Evolutionary conservation across 2,113 vertebrate genomes (phyloP).

Genomic region (Sinosuthora webbiana): DNA sequence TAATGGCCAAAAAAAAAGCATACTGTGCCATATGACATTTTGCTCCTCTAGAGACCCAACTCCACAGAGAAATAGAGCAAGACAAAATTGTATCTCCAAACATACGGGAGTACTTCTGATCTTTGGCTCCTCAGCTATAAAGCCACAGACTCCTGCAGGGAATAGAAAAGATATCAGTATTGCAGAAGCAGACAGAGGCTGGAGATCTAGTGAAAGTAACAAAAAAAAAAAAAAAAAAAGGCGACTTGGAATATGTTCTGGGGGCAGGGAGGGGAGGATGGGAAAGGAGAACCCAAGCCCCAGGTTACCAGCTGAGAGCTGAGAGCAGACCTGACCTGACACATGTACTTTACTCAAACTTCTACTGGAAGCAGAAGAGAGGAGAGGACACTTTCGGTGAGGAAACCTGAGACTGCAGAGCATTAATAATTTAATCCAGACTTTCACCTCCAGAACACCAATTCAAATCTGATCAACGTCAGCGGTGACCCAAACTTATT

Average conservation of each 20-base stretch:
- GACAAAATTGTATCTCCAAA: background rate
- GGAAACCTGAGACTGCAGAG: background rate
- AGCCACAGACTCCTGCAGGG: background rate
- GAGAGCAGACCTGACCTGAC: background rate
- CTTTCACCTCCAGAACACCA: background rate
- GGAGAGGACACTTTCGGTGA: background rate
- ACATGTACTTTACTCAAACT: background rate
- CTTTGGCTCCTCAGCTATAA: background rate
- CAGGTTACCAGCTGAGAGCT: background rate
- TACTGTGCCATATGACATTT: background rate
- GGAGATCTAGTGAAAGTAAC: background rate
- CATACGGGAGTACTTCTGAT: background rate
- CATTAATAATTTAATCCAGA: background rate
- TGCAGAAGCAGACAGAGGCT: background rate
- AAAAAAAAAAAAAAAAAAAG: background rate
- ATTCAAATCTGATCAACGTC: background rate
- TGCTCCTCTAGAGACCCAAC: background rate
- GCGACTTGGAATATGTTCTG: rapidly evolving
- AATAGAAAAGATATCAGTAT: background rate
- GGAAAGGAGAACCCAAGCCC: background rate
- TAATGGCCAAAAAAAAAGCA: background rate
- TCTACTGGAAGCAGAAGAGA: background rate
- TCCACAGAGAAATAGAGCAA: background rate
- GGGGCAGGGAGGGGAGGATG: rapidly evolving
- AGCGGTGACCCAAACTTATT: background rate